Conservation (phyloP, 2,797 vertebrate species). For the Falco peregrinus region DNA sequence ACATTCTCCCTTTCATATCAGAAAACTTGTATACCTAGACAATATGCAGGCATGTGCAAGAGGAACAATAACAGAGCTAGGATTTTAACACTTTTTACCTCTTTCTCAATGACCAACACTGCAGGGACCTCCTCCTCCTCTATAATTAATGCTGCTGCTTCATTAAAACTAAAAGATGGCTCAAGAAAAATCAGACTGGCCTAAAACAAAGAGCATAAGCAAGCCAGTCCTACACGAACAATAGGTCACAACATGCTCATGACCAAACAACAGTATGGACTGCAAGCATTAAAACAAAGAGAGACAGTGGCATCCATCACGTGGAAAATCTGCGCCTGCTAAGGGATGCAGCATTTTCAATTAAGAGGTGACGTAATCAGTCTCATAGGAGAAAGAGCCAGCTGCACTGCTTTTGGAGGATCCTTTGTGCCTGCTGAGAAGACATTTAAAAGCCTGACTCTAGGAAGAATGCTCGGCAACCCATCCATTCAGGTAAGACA, state of each 20-base stretch:
- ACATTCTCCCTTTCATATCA: not conserved
- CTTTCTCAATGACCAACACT: not conserved
- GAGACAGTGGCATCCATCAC: not conserved
- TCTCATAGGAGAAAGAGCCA: slow-evolving; percentile 59
- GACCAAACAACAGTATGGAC: not conserved
- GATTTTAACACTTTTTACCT: not conserved
- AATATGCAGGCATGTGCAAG: not conserved
- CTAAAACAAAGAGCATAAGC: not conserved
- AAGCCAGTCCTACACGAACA: not conserved
- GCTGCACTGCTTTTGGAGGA: slow-evolving; percentile 46
- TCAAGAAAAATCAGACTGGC: not conserved
- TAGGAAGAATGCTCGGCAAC: not conserved
- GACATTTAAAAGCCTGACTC: slow-evolving; percentile 26
- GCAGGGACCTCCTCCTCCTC: not conserved
- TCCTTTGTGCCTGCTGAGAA: slow-evolving; percentile 15
- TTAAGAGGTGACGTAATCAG: slow-evolving; percentile 57
- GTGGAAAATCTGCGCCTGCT: slow-evolving; percentile 12
- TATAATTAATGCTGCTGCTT: not conserved
- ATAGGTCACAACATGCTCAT: not conserved
- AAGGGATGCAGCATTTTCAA: slow-evolving; percentile 62
- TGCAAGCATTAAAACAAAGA: not conserved
- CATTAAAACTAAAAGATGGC: not conserved
- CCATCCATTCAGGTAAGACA: not conserved
- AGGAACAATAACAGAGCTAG: not conserved
- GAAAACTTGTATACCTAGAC: not conserved